phyloP scores from a whole-genome alignment of 2,113 vertebrate species.

The Crotalus tigris region DNA sequence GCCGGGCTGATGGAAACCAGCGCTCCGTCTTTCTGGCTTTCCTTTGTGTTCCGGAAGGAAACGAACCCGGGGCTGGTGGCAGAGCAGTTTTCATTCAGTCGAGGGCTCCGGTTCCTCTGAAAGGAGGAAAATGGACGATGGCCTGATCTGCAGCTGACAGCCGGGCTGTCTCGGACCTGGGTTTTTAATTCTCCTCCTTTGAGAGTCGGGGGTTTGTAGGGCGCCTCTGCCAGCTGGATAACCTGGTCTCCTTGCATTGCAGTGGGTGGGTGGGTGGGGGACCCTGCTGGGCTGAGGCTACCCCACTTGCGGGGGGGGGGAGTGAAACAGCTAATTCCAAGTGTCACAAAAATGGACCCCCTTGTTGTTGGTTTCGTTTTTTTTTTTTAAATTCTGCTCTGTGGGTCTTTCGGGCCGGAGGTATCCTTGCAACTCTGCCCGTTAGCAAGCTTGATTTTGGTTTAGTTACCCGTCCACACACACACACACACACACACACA shows the following conservation, averaged over 20 bases:
- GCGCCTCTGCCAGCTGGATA: not conserved
- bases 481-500: no score
- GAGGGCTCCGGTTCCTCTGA: not conserved
- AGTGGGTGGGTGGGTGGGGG: not conserved
- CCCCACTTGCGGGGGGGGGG: not conserved
- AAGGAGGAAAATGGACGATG: not conserved
- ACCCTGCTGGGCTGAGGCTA: not conserved
- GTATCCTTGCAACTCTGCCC: not conserved
- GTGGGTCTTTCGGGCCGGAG: not conserved
- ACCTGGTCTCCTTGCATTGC: not conserved
- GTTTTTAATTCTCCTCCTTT: not conserved
- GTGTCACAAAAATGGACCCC: not conserved
- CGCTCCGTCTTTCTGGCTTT: no score
- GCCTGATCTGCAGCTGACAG: not conserved
- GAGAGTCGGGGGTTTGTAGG: no score
- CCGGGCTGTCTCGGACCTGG: not conserved
- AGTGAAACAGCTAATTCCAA: not conserved
- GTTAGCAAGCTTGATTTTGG: not conserved
- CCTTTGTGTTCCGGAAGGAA: constrained; percentile 4
- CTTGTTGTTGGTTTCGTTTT: not conserved
- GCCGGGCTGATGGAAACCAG: not conserved
- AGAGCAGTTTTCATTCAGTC: not conserved
- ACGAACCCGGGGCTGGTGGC: not conserved
- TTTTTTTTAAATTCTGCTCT: not conserved
- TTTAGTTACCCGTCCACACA: not conserved